Evolutionary conservation across 2,888 invertebrate species (phyloP).

Genomic region (Agrochola circellaris): DNA sequence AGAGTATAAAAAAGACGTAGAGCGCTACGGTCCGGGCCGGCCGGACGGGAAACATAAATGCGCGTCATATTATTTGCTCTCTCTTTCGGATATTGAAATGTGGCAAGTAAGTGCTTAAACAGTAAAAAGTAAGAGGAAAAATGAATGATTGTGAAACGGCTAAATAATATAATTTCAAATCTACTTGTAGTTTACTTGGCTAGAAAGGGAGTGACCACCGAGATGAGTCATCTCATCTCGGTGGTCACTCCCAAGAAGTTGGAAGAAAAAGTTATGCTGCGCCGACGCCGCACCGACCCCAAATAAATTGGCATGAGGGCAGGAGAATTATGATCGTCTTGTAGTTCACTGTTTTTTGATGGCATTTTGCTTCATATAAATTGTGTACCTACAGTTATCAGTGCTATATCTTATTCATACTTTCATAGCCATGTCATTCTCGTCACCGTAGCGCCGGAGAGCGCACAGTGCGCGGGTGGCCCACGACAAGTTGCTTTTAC

Average conservation of each 20-base stretch:
- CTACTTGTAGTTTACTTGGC: neutral
- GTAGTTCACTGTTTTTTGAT: neutral
- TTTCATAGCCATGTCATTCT: constrained; percentile 73
- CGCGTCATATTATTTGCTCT: neutral
- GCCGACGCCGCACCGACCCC: too few species aligned
- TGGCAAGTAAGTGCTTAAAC: neutral
- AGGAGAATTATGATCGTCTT: neutral
- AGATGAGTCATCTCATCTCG: too few species aligned
- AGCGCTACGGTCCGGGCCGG: constrained; percentile 12
- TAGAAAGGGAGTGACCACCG: neutral
- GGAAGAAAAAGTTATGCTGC: neutral
- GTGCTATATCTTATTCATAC: constrained; percentile 48
- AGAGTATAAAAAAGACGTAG: constrained; percentile 45
- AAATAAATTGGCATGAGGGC: neutral
- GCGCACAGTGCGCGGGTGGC: constrained; percentile 79
- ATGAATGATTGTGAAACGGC: neutral
- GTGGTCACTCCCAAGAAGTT: too few species aligned
- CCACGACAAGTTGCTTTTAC: constrained; percentile 68
- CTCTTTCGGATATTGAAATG: neutral
- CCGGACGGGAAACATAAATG: neutral
- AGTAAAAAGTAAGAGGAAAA: neutral
- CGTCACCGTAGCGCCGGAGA: constrained; percentile 50
- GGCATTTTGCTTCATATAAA: neutral
- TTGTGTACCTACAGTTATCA: neutral
- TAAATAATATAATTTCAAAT: neutral